Conservation (phyloP, 2,888 invertebrate genomes). For the Fabriciana adippe region DNA sequence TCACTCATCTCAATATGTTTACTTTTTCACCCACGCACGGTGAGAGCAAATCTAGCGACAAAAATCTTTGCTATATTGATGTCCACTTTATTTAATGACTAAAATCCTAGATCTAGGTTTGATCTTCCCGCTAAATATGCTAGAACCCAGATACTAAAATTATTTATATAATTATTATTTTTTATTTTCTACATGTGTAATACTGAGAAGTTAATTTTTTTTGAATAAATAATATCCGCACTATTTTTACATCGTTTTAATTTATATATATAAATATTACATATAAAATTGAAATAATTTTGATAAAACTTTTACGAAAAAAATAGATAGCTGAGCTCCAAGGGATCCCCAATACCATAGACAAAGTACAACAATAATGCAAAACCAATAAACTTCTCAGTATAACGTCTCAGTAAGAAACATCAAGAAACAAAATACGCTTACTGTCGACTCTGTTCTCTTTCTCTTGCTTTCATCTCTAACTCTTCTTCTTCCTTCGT, state of each 20-base stretch:
- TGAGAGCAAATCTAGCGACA: too few relatives aligned
- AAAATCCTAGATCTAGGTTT: slow-evolving; percentile 6
- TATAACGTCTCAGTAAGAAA: not conserved
- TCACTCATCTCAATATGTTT: too few relatives aligned
- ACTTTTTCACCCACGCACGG: too few relatives aligned
- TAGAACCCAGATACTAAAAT: slow-evolving; percentile 9
- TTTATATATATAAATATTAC: not conserved
- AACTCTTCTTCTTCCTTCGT: slow-evolving; percentile 57
- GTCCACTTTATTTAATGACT: not conserved
- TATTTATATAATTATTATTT: slow-evolving; percentile 4
- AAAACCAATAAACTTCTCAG: slow-evolving; percentile 3
- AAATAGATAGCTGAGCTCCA: not conserved
- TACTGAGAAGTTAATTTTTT: not conserved
- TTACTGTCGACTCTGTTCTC: slow-evolving; percentile 66
- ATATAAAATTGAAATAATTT: too few relatives aligned
- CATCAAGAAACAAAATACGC: slow-evolving; percentile 19
- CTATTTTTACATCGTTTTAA: too few relatives aligned
- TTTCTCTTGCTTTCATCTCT: slow-evolving; percentile 77
- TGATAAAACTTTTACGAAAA: too few relatives aligned
- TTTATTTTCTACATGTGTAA: not conserved
- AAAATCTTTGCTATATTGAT: too few relatives aligned
- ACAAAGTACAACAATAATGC: not conserved
- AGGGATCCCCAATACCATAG: not conserved
- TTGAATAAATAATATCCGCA: not conserved
- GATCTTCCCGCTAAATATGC: slow-evolving; percentile 5